Conservation (phyloP, 2,888 invertebrate species). For the Patella pellucida region DNA sequence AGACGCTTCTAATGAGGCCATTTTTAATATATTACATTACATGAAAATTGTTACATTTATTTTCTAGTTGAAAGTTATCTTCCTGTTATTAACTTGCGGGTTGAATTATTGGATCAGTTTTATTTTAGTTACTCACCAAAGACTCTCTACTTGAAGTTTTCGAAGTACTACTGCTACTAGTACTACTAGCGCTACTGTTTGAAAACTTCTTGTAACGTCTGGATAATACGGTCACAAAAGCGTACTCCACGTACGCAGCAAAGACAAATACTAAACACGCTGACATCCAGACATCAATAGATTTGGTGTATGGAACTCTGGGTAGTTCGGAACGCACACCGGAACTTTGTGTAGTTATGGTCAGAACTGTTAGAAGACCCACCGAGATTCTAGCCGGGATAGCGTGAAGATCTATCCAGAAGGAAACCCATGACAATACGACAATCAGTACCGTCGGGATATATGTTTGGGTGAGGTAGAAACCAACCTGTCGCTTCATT, state of each 20-base stretch:
- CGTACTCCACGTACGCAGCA: conserved; percentile 30
- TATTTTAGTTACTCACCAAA: no score
- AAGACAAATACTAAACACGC: conserved; percentile 31
- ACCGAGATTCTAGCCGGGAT: conserved; percentile 36
- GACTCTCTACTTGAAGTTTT: no score
- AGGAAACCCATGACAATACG: conserved; percentile 38
- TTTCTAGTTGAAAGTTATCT: no score
- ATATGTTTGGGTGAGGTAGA: conserved; percentile 36
- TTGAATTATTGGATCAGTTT: no score
- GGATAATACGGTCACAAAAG: conserved; percentile 24
- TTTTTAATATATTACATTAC: no score
- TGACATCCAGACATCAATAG: conserved; percentile 32
- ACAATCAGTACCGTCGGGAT: conserved; percentile 37
- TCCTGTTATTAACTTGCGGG: no score
- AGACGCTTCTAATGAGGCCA: no score
- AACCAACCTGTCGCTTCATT: conserved; percentile 30
- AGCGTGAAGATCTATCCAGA: conserved; percentile 36
- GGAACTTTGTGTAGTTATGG: conserved; percentile 38
- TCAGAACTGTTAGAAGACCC: conserved; percentile 37
- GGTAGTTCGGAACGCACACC: conserved; percentile 27
- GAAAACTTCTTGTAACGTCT: conserved; percentile 17
- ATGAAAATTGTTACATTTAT: no score
- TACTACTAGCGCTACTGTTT: not conserved
- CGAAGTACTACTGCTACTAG: not conserved
- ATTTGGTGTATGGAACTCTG: conserved; percentile 35